Evolutionary conservation across 2,888 invertebrate genomes (phyloP).

Genomic region (Auanema sp.): DNA sequence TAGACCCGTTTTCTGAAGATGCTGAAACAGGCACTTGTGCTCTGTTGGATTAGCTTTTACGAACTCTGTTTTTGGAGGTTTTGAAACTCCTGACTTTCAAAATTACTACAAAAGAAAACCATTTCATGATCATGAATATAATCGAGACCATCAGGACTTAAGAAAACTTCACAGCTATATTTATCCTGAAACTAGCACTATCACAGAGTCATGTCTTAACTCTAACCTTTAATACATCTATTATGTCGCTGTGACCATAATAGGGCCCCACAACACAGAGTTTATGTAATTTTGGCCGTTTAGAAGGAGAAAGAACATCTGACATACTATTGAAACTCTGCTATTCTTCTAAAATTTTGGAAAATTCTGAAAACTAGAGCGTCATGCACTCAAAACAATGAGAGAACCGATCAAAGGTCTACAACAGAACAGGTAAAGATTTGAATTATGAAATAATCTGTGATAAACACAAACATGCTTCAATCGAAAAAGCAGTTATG

Average conservation of each 20-base stretch:
- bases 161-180: not conserved
- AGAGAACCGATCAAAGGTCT: too few species aligned
- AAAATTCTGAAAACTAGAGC: too few species aligned
- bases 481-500: too few species aligned
- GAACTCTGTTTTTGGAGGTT: not conserved
- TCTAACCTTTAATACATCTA: not conserved
- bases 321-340: not conserved
- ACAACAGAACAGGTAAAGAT: too few species aligned
- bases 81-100: constrained; percentile 11
- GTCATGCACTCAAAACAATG: too few species aligned
- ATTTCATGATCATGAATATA: constrained; percentile 5
- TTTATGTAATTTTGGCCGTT: not conserved
- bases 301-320: not conserved
- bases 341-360: too few species aligned
- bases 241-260: not conserved
- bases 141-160: constrained; percentile 8
- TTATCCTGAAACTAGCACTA: constrained; percentile 4
- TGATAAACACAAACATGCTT: too few species aligned
- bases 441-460: too few species aligned
- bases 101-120: constrained; percentile 19
- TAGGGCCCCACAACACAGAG: constrained; percentile 6
- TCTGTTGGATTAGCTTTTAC: too few species aligned
- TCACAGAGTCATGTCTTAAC: not conserved
- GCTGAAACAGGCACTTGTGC: not conserved
- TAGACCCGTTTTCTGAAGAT: not conserved